Base-by-base conservation (phyloP, 2,888 invertebrate species). In the Stenodera caucasica region DNA sequence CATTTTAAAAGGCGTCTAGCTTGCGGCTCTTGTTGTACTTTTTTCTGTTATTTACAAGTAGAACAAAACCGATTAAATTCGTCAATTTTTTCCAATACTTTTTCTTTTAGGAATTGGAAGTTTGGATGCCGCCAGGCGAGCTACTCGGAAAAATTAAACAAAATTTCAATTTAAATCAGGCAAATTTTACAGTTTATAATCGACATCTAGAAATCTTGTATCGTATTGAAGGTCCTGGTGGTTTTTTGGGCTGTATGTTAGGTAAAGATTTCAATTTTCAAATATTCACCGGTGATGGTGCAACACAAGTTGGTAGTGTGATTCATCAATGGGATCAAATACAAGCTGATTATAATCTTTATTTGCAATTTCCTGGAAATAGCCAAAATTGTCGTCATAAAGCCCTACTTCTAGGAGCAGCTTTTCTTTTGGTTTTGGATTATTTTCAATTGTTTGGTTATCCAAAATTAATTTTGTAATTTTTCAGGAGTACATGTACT, bases 351-450 rank as follows among this genome's bases (percentile, higher is more conserved):
- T 90, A 94, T 73, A 88, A 88, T 54, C 87, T 94, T 61, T 88
- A 88, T 53, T 81, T 95, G 40, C 87, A 87, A 53, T 90, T 92
- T 74, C 92, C 94, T 0, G 83, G 86, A 66, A 74, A 82, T 0
- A 88, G 90, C 52, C 83, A 88, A 18, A 89, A 91, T 72, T 87
- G 89, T 1, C 89, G 87, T 70, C 85, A 90, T 57, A 94, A 95
- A 75, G 92, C 93, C 0, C 80, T 92, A 2, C 82, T 95, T 55
- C 77, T 96, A 26, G 95, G 90, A 5, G 88, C 92, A 51, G 86
- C 90, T 0, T 94, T 96, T 81, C 82, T 96, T 60, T 81, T 96
- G 86, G 95, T 94, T 84, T 82, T 80, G 76, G 26, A 57, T 26
- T 53, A 52, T 45, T 14, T 30, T 37, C 55, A 23, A 8, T 29